phyloP scores from a whole-genome alignment of 53 echinoderm and acorn worm species.

The Crossaster papposus region DNA sequence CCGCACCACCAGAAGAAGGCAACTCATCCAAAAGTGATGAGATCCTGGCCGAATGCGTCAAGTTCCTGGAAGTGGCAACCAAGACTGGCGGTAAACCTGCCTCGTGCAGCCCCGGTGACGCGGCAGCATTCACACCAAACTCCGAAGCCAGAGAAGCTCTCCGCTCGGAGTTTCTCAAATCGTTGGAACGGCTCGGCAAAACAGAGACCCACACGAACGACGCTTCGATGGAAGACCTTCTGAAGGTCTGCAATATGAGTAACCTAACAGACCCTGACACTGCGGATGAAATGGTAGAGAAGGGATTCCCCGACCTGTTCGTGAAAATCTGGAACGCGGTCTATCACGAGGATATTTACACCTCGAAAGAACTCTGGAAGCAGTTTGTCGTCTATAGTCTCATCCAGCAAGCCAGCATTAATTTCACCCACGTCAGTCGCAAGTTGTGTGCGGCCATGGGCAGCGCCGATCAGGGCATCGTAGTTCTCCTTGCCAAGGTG shows the following conservation, averaged over 20 bases:
- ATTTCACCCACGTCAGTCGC: conserved; percentile 56
- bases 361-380: not conserved
- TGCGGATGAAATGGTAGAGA: conserved; percentile 62
- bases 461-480: conserved; percentile 31
- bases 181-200: not conserved
- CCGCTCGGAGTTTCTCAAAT: conserved; percentile 21
- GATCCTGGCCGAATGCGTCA: not conserved
- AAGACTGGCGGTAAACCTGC: conserved; percentile 11
- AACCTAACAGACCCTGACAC: conserved; percentile 52
- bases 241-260: conserved; percentile 66
- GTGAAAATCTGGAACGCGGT: conserved; percentile 71
- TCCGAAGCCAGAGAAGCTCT: not conserved
- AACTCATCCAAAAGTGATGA: not conserved
- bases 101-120: conserved; percentile 17
- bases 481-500: conserved; percentile 42
- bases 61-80: conserved; percentile 12
- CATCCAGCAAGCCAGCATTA: conserved; percentile 57
- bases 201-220: not conserved
- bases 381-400: conserved; percentile 61
- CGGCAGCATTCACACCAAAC: not conserved
- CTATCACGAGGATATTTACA: conserved; percentile 41
- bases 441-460: conserved; percentile 62
- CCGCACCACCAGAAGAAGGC: not conserved
- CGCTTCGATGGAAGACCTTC: conserved; percentile 8
- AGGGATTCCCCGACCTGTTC: conserved; percentile 60